Conservation (phyloP, 2,797 vertebrate genomes). For the Eremophila alpestris region DNA sequence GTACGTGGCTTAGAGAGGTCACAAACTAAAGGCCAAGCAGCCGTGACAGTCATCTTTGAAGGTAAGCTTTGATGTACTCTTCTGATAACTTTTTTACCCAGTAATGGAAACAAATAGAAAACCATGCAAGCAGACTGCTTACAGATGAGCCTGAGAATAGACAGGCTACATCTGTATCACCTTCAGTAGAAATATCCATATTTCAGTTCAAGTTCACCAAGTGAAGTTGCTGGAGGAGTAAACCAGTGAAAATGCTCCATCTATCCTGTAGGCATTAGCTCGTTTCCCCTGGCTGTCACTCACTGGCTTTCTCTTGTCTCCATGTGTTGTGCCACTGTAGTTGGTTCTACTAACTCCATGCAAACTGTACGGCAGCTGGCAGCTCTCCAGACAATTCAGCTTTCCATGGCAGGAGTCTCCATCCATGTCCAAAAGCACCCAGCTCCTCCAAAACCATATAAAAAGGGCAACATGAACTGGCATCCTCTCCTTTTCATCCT, state of each 20-base stretch:
- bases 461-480: not conserved
- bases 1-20: not conserved
- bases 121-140: not conserved
- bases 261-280: not conserved
- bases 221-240: not conserved
- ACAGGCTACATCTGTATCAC: not conserved
- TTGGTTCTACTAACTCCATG: not conserved
- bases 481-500: not conserved
- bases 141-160: not conserved
- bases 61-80: not conserved
- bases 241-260: not conserved
- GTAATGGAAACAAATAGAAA: slow-evolving; percentile 1
- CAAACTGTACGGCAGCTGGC: not conserved
- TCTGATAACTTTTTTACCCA: not conserved
- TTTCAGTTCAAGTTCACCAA: slow-evolving; percentile 6
- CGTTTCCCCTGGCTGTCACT: not conserved
- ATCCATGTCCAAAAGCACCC: not conserved
- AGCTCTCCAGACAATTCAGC: not conserved
- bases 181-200: not conserved
- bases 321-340: not conserved
- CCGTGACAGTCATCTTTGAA: not conserved
- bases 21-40: not conserved
- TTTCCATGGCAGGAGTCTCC: not conserved
- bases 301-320: not conserved
- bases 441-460: not conserved